Base-by-base conservation (phyloP, 2,797 vertebrate genomes). In the Cryptoprocta ferox region DNA sequence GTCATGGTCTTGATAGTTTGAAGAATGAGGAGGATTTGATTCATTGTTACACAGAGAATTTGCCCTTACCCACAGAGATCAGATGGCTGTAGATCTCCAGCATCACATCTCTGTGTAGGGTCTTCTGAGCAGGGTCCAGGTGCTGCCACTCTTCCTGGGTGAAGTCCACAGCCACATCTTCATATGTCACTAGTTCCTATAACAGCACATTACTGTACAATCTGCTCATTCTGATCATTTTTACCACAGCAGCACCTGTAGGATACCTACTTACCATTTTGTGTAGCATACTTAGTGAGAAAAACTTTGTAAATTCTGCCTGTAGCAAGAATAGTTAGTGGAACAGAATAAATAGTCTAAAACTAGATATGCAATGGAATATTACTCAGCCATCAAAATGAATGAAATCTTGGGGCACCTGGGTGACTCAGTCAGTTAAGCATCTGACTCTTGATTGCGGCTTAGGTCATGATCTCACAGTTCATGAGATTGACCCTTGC, bases 91-190 rank as follows among this genome's bases (percentile, higher is more conserved):
- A 85, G 73, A 30, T 66, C 56, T 91, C 91, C 91, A 90, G 32
- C 65, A 86, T 90, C 26, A 86, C 87, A 90, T 85, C 65, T 73
- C 16, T 84, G 42, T 65, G 73, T 15, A 89, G 78, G 13, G 39
- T 95, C 91, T 78, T 93, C 79, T 83, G 95, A 70, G 48, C 73
- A 28, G n/a, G 19, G 35, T 86, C 53, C 63, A 93, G 13, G 16
- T 70, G 63, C 94, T 78, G 88, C 75, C 73, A 80, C 28, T 91
- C 48, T 68, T 84, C 81, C 32, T 63, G 35, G 32, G 91, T 89
- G 53, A 93, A 96, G 59, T 81, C 65, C 81, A 86, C 81, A 32
- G 70, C 53, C 86, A 94, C 83, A 65, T 91, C 63, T 18, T 92
- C 71, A 89, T 61, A 86, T 81, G 85, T 66, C 66, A 81, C 75